Evolutionary conservation across 2,888 invertebrate genomes (phyloP).

Genomic region (Perithous albicinctus): DNA sequence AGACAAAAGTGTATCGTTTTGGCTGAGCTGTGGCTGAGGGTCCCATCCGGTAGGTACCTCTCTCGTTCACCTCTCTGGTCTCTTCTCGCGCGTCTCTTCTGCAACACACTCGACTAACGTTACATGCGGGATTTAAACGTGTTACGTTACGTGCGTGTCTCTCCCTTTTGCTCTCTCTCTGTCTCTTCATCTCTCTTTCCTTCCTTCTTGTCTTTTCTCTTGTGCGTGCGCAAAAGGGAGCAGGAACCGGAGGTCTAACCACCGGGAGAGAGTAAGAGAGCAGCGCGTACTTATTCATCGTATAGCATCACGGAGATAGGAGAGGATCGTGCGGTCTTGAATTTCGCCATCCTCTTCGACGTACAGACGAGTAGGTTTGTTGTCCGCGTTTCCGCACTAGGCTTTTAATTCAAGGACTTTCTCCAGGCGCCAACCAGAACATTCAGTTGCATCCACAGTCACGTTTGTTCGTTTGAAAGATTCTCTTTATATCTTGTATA

Average conservation of each 20-base stretch:
- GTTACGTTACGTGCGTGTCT: conserved; percentile 79
- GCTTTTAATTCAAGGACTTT: conserved; percentile 46
- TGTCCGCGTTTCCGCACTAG: conserved; percentile 23
- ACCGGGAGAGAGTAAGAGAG: neutral
- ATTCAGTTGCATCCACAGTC: too few species aligned
- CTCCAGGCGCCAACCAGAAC: neutral
- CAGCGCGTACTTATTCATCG: conserved; percentile 20
- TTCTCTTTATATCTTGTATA: too few species aligned
- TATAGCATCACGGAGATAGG: neutral
- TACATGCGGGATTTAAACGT: conserved; percentile 83
- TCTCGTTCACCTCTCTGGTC: conserved; percentile 6
- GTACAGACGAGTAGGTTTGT: conserved; percentile 10
- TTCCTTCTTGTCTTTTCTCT: neutral
- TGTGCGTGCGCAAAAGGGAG: conserved; percentile 1
- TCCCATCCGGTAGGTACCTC: conserved; percentile 73
- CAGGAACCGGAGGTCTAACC: conserved; percentile 20
- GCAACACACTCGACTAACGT: conserved; percentile 73
- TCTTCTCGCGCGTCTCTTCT: conserved; percentile 33
- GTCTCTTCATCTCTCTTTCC: conserved; percentile 71
- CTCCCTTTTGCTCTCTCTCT: conserved; percentile 71
- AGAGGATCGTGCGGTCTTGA: conserved; percentile 42
- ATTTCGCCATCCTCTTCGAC: conserved; percentile 41
- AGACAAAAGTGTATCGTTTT: conserved; percentile 55
- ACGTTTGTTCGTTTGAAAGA: too few species aligned
- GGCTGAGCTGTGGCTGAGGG: conserved; percentile 56